Base-by-base conservation (phyloP, 2,797 vertebrate species). In the Pseudotriccus pelzelni region DNA sequence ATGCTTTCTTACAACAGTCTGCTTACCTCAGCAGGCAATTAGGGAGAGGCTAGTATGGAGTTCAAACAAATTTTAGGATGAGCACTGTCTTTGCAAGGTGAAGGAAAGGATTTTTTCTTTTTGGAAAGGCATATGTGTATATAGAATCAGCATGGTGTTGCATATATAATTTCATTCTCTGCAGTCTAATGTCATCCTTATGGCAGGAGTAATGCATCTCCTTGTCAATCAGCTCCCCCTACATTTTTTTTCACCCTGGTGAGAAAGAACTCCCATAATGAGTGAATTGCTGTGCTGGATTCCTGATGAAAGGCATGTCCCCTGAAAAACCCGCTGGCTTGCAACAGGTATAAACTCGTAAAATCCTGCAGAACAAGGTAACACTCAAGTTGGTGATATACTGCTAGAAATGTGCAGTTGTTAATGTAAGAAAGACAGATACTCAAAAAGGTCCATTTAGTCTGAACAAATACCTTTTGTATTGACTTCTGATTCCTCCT, bases 21-120 rank as follows among this genome's bases (percentile, higher is more conserved):
- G 62, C 22, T 67, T 79, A 56, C 28, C 34, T 56, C 18, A 60
- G 25, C n/a, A 91, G 39, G 74, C 39, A 90, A 58, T 64, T 78
- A 82, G 21, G 23, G 44, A 76, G 53, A 81, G 41, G 28, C 43
- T 75, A 66, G 27, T 18, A n/a, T 1, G 2, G 44, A 70, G 56
- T 84, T 90, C 32, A 77, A 84, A 92, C 49, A 80, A 63, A 66
- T 76, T 84, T 90, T 78, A 84, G 39, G 32, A 49, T 49, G 10
- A 86, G 50, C 7, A 47, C 23, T 84, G 59, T 59, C 32, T 75
- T 82, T 79, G 70, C n/a, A 73, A 73, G 34, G 47, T 77, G 80
- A 68, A 77, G 28, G 13, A 39, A 85, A 90, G 27, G 39, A 50
- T 10, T 77, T 82, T 86, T 73, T 63, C 37, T 30, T 63, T 82